Evolutionary conservation across 2,888 invertebrate genomes (phyloP), one percentile per base, ranked within the genome.

Genomic region (Mythimna ferrago): DNA sequence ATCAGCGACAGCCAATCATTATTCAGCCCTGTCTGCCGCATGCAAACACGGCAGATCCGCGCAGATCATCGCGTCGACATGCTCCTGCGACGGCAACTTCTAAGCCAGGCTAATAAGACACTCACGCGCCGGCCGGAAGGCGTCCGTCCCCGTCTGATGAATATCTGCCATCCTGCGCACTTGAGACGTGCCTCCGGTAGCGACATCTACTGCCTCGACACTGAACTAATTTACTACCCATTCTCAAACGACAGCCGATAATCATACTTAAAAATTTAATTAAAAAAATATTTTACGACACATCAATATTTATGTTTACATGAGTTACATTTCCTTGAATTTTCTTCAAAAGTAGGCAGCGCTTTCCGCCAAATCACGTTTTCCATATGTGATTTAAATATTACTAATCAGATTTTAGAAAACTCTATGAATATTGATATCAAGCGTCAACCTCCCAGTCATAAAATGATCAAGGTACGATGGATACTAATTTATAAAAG

Each of bases 111-210:
- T 86, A 86, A 86, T 85, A 86, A 78, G 86, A 80, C 75, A 76
- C 78, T 78, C 78, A 71, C 76, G 79, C 71, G 69, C 73, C 71
- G 81, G 76, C 70, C 80, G 87, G 87, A 86, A 88, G 79, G 81
- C 83, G 86, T 82, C 78, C 70, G 86, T 87, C 81, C 78, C 65
- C 72, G 75, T 65, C 79, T 87, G 87, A 88, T 87, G 81, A 81
- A 87, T 85, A 85, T 84, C 87, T 87, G 76, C 84, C 82, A 81
- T 81, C 84, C 81, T 79, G 84, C 68, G 71, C 66, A 57, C 71
- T 78, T 86, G 87, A 86, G 70, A 80, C 73, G 79, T 83, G 86
- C 82, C 82, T 86, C 88, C 86, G 86, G 87, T 83, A 72, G 80
- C 80, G 78, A 78, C 86, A 80, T 76, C 82, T 81, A 68, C 70